Base-by-base conservation (phyloP, 2,797 vertebrate genomes). In the Hybognathus amarus region DNA sequence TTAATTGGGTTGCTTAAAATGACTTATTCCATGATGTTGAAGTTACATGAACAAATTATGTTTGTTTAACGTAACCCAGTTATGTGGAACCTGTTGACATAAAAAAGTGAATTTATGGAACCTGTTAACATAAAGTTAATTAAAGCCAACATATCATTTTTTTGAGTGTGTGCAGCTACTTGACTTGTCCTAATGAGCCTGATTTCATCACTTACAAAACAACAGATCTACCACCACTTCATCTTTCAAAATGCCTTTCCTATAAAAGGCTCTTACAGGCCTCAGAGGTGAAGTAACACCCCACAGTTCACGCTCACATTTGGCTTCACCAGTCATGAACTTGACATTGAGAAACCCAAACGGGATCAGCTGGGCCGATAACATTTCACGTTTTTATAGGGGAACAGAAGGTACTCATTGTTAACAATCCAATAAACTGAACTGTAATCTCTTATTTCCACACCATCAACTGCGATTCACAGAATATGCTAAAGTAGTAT, bases 401-500 rank as follows among this genome's bases (percentile, higher is more conserved):
- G 18, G 59, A 75, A n/a, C 42, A 50, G 13, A 75, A 66, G 15
- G 20, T 9, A 24, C 24, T 59, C 52, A 15, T 22, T 70, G 33
- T 64, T 63, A 50, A 74, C 56, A 63, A 63, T 30, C 22, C 63
- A 66, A 67, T 52, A 79, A 67, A 76, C n/a, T 27, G n/a, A 27
- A 42, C 54, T 24, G 54, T 9, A 76, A 59, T 76, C 36, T 76
- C 54, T 61, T 40, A 76, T 76, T 76, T 61, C 36, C 36, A 70
- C 18, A 61, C 18, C 66, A 61, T 70, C 67, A 70, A 42, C 66
- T 59, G 27, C 17, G 2, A 59, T 40, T 40, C 67, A 40, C 52
- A 59, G 11, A 71, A 54, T 24, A 52, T 40, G 47, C 30, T n/a
- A 47, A 42, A 56, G 30, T 20, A 24, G n/a, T 7, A 15, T 24